Conservation (phyloP, 2,888 invertebrate species). For the Halictus quadricinctus region DNA sequence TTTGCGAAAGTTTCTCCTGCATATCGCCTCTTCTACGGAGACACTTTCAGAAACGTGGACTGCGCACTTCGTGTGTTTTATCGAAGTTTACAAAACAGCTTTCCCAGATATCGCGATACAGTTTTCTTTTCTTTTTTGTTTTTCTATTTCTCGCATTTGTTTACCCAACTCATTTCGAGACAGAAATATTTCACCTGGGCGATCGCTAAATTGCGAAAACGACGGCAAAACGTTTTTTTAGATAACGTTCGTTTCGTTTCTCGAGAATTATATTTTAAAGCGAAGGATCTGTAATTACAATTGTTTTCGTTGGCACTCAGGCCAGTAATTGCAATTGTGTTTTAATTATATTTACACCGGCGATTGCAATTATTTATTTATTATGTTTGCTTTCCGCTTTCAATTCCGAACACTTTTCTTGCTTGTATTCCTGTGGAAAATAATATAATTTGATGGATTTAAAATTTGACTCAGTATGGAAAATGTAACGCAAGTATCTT, state of each 20-base stretch:
- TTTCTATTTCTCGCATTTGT: background rate
- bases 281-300: background rate
- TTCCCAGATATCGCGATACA: background rate
- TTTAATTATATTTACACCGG: background rate
- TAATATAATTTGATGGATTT: background rate
- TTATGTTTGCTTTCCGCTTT: too few relatives aligned
- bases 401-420: background rate
- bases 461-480: background rate
- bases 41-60: constrained; percentile 11
- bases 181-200: background rate
- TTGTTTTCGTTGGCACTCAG: background rate
- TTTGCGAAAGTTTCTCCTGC: background rate
- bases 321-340: background rate
- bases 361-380: background rate
- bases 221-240: background rate
- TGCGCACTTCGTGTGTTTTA: background rate
- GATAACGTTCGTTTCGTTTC: background rate
- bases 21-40: background rate
- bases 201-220: background rate
- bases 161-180: background rate
- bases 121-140: background rate
- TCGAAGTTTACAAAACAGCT: constrained; percentile 3
- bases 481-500: background rate
- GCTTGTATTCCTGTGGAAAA: background rate
- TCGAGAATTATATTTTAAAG: background rate